Conservation (phyloP, 2,797 vertebrate genomes). For the Gobio occitaniae region DNA sequence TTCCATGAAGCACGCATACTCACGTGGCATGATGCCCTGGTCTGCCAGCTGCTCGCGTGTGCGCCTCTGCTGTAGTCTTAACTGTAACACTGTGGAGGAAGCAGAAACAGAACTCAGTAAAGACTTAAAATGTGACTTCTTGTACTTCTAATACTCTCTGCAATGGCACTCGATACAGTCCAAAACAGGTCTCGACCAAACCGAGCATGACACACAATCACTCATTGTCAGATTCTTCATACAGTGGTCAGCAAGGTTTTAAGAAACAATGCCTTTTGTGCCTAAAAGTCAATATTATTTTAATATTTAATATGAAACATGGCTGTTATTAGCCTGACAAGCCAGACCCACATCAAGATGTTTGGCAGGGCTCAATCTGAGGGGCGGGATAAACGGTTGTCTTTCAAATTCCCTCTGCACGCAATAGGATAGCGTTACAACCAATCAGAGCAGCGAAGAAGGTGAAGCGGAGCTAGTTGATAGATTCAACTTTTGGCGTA, state of each 20-base stretch:
- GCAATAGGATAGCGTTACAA: too few relatives aligned
- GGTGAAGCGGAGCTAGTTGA: too few relatives aligned
- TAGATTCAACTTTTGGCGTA: too few relatives aligned
- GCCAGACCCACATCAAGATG: too few relatives aligned
- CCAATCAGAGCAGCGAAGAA: too few relatives aligned
- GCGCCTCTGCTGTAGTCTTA: conserved; percentile 93
- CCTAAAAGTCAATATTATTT: background rate
- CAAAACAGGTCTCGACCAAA: background rate
- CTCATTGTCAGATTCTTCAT: background rate
- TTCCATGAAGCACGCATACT: conserved; percentile 69
- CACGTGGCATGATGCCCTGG: conserved; percentile 99
- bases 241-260: background rate
- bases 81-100: conserved; percentile 88
- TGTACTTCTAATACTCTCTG: background rate
- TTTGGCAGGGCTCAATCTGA: too few relatives aligned
- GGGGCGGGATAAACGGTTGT: too few relatives aligned
- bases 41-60: conserved; percentile 96
- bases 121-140: background rate
- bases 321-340: background rate
- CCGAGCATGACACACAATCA: background rate
- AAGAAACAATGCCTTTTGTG: background rate
- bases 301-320: background rate
- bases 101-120: conserved; percentile 47
- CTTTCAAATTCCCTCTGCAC: too few relatives aligned
- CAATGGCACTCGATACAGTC: background rate